These are phyloP conservation scores for Lagopus leucura DNA, from an alignment of 2,113 vertebrate genomes.

Conservation along the genomic window DNA sequence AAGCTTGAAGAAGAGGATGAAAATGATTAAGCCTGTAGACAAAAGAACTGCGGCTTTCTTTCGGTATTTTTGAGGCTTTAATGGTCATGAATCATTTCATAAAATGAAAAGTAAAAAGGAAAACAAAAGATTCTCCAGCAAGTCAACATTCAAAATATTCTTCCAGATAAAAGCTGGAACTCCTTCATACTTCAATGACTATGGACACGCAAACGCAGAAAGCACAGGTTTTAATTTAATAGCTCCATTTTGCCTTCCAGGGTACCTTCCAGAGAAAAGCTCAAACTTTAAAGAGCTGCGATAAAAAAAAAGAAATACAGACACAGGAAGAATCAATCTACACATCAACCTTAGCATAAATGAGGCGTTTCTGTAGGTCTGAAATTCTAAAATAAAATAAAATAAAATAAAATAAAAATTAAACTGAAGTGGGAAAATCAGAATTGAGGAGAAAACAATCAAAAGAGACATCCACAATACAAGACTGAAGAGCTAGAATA, in stretches of 20 bases:
- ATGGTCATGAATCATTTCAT: constrained; percentile 67
- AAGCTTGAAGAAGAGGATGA: constrained; percentile 61
- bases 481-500: not conserved
- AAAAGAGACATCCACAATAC: not conserved
- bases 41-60: constrained; percentile 62
- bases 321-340: not conserved
- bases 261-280: not conserved
- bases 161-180: constrained; percentile 50
- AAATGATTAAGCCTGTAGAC: constrained; percentile 64
- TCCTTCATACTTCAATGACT: constrained; percentile 1
- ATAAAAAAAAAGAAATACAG: not conserved
- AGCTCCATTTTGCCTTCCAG: not conserved
- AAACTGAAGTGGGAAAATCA: not conserved
- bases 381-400: not conserved
- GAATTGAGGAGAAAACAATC: not conserved
- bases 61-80: constrained; percentile 68
- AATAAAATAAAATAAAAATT: not conserved
- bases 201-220: constrained; percentile 24
- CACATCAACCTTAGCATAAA: not conserved
- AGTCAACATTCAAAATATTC: constrained; percentile 55
- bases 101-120: constrained; percentile 63
- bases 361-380: not conserved
- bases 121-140: constrained; percentile 62
- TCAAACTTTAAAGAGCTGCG: not conserved
- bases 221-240: constrained; percentile 5